These are phyloP conservation scores for Microdon myrmicae DNA, from an alignment of 2,888 invertebrate genomes.

Conservation along the genomic window DNA sequence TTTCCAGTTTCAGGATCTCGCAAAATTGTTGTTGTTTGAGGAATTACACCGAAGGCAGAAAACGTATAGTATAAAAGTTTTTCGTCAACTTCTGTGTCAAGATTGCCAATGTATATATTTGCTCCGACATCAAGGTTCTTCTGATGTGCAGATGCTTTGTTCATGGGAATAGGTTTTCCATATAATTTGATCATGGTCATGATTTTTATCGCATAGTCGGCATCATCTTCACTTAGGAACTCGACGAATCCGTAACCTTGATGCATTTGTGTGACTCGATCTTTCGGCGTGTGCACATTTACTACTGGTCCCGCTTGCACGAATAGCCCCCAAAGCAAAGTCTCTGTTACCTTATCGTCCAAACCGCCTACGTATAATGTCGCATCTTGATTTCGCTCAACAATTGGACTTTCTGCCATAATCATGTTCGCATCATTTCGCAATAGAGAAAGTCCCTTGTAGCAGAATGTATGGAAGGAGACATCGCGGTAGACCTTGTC, in stretches of 20 bases:
- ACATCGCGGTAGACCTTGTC: no score
- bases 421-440: constrained; percentile 28
- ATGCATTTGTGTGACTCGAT: constrained; percentile 97
- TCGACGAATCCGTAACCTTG: constrained; percentile 99
- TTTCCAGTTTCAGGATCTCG: constrained; percentile 99
- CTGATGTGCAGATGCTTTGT: constrained; percentile 99
- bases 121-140: constrained; percentile 99
- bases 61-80: constrained; percentile 98
- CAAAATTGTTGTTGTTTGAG: constrained; percentile 99
- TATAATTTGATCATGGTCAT: constrained; percentile 99
- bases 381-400: constrained; percentile 99
- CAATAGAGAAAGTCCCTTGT: no score
- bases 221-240: constrained; percentile 99
- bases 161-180: constrained; percentile 97
- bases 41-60: constrained; percentile 98
- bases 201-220: constrained; percentile 99
- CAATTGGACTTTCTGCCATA: constrained; percentile 98
- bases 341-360: constrained; percentile 98
- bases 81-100: constrained; percentile 99
- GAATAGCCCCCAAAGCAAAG: constrained; percentile 97
- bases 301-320: constrained; percentile 99
- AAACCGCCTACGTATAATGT: constrained; percentile 99
- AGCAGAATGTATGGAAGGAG: no score
- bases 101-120: constrained; percentile 98
- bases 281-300: constrained; percentile 99